Evolutionary conservation across 2,888 invertebrate species (phyloP), one percentile per base, ranked within the genome.

Genomic region (Palloptera scutellata): DNA sequence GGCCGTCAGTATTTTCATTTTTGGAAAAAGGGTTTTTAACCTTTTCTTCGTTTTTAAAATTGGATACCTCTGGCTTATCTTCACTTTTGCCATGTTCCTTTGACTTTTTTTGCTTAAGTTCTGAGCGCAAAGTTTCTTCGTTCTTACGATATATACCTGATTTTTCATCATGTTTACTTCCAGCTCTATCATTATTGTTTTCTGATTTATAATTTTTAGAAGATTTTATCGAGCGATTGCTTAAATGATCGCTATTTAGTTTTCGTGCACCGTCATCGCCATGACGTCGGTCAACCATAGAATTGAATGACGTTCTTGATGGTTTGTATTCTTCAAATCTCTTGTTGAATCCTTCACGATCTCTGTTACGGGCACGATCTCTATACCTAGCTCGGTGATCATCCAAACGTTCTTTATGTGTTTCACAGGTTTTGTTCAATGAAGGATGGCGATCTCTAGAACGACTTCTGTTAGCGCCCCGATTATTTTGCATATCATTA

Each of bases 351-450:
- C 64, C 40, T 42, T 65, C 61, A 17, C 61, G 57, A 20, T 59
- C 69, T 61, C 67, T 58, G 30, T 57, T 69, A 30, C 60, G 52
- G 11, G 54, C 54, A 51, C 69, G 52, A 9, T 66, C 64, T 43
- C 61, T 59, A 66, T 68, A 73, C 74, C 79, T 66, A 75, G 79
- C 72, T 74, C 73, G 63, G 68, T 63, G 69, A 59, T 64, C 40
- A 51, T 73, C 62, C 59, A 30, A 30, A 30, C 74, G 69, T n/a
- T 70, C 66, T 12, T 71, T 66, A 15, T 75, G 73, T 15, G 68
- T 72, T 51, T 73, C 74, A 51, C 73, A 74, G 54, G 61, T 10
- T 67, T 58, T 20, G 8, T 6, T 19, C 10, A 15, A 9, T 59
- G 42, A 59, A 53, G 12, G 3, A 53, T 53, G n/a, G 12, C 66